Percentiles rank a stretch among this genome's conserved stretches.
Conservation (phyloP, 2,113 vertebrate genomes). For the Phycodurus eques region DNA sequence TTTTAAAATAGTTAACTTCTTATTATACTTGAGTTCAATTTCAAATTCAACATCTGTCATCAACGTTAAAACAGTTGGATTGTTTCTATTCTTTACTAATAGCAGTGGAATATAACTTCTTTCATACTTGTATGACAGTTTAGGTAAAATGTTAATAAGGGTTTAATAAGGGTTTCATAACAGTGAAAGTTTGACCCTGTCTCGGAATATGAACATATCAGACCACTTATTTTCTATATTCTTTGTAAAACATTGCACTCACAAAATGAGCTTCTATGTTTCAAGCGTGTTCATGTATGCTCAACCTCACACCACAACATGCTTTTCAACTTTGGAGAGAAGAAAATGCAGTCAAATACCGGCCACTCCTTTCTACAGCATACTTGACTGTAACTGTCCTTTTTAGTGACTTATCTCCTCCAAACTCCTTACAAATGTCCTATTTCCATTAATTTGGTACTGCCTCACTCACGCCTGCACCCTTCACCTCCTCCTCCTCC, state of each 20-base stretch:
- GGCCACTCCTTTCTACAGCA: background rate
- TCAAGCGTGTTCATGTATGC: background rate
- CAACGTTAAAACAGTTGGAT: background rate
- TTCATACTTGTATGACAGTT: no score
- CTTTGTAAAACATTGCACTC: background rate
- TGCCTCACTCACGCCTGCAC: background rate
- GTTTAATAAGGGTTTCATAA: no score
- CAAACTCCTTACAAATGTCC: background rate
- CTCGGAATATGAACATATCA: background rate
- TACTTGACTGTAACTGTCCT: background rate
- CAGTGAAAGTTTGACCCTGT: background rate
- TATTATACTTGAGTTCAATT: background rate
- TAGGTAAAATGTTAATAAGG: no score
- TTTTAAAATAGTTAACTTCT: no score
- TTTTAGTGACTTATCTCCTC: background rate
- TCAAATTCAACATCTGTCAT: background rate
- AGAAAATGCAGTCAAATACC: background rate
- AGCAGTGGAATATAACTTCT: no score
- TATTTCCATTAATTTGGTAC: background rate
- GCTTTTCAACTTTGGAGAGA: constrained; percentile 1
- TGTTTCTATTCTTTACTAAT: background rate
- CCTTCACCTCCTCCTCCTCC: background rate
- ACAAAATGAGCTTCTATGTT: background rate
- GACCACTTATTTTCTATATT: no score
- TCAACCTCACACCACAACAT: background rate